A percentile compares a stretch with the other conserved stretches of the same genome.
These are phyloP conservation scores for Hirtodrosophila alboralis DNA, from an alignment of 2,888 invertebrate genomes.

Conservation along the genomic window DNA sequence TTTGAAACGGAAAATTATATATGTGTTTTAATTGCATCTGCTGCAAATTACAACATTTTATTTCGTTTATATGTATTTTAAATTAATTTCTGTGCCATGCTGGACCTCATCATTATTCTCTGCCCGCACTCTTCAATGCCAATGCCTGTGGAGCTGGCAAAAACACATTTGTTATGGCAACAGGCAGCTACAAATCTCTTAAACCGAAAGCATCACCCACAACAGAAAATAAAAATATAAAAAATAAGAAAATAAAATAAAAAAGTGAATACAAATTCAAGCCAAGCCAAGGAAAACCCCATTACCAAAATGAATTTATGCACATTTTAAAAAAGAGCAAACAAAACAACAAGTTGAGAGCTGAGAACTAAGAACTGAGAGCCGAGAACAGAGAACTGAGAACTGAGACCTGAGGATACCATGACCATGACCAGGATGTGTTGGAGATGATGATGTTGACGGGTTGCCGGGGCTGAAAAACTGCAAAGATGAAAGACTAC, in stretches of 20 bases:
- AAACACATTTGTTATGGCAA: constrained; percentile 59
- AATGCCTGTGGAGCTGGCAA: constrained; percentile 40
- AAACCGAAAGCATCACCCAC: constrained; percentile 54
- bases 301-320: constrained; percentile 77
- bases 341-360: constrained; percentile 48
- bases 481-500: constrained; percentile 50
- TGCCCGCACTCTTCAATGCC: not conserved
- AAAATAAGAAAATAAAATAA: constrained; percentile 10
- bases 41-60: constrained; percentile 41
- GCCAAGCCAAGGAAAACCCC: constrained; percentile 62
- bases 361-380: constrained; percentile 7
- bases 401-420: constrained; percentile 4
- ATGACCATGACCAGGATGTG: constrained; percentile 37
- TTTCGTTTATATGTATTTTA: constrained; percentile 49
- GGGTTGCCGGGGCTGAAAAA: constrained; percentile 26
- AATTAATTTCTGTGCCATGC: constrained; percentile 54
- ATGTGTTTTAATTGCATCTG: constrained; percentile 7
- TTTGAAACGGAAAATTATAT: not conserved
- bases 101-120: constrained; percentile 32
- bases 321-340: constrained; percentile 69
- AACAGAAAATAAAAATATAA: constrained; percentile 1
- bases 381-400: constrained; percentile 9
- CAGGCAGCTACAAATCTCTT: constrained; percentile 64
- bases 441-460: constrained; percentile 56
- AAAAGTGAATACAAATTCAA: constrained; percentile 21